Percentiles rank a stretch among this genome's conserved stretches.
Conservation (phyloP, 2,113 vertebrate species). For the Tiliqua scincoides region DNA sequence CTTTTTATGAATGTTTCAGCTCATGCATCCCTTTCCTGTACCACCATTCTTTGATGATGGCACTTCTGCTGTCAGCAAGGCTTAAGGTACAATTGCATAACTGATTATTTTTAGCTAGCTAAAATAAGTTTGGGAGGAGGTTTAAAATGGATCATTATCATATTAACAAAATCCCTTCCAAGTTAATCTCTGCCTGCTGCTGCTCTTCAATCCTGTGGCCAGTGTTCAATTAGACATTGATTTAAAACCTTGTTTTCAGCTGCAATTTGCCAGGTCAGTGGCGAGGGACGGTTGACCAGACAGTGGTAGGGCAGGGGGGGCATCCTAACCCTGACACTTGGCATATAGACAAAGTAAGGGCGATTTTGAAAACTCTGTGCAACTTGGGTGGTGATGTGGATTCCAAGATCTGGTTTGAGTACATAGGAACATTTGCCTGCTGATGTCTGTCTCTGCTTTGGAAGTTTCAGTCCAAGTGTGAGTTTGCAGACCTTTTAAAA, state of each 20-base stretch:
- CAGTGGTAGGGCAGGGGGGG: rapidly evolving
- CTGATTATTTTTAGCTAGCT: slow-evolving; percentile 62
- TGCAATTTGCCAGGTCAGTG: background rate
- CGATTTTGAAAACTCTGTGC: too few relatives aligned
- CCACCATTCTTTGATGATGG: background rate
- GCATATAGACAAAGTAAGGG: background rate
- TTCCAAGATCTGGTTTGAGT: background rate
- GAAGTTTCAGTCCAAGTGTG: background rate
- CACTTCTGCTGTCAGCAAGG: background rate
- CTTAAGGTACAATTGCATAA: slow-evolving; percentile 28
- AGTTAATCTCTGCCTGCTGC: slow-evolving; percentile 19
- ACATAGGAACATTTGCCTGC: background rate
- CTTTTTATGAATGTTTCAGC: background rate
- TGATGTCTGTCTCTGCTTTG: too few relatives aligned
- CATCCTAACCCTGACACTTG: background rate
- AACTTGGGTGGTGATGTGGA: too few relatives aligned
- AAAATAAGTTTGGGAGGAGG: slow-evolving; percentile 54
- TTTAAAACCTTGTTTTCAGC: slow-evolving; percentile 19
- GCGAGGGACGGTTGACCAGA: background rate
- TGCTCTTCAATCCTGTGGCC: background rate
- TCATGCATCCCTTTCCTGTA: background rate
- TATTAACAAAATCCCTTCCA: slow-evolving; percentile 60
- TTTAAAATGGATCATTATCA: slow-evolving; percentile 69
- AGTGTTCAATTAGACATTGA: slow-evolving; percentile 29
- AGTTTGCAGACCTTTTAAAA: too few relatives aligned